phyloP scores from a whole-genome alignment of 1,140 invertebrate genomes.

The Tyrophagus putrescentiae region DNA sequence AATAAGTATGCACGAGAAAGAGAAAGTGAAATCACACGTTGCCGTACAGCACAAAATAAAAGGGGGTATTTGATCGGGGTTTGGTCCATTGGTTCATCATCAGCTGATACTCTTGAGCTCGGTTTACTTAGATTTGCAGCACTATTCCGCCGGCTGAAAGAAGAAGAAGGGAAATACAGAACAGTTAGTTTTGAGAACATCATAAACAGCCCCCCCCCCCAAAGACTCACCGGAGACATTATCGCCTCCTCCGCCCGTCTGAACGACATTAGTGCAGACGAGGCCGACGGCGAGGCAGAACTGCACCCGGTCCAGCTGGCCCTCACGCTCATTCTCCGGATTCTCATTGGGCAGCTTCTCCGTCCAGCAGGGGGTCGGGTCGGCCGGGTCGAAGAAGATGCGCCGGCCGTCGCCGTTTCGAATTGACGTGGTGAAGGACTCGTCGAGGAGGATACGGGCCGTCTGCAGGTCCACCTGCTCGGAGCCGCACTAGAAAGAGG shows the following conservation, averaged over 20 bases:
- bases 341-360: slow-evolving; percentile 36
- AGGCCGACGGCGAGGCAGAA: slow-evolving; percentile 69
- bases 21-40: too few species aligned
- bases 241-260: slow-evolving; percentile 72
- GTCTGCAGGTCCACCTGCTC: slow-evolving; percentile 51
- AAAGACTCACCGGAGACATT: slow-evolving; percentile 59
- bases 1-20: too few species aligned
- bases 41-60: too few species aligned
- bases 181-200: too few species aligned
- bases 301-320: slow-evolving; percentile 37
- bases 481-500: slow-evolving; percentile 45
- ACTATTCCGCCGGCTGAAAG: slow-evolving; percentile 10
- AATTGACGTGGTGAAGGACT: slow-evolving; percentile 59
- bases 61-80: too few species aligned
- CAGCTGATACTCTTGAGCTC: too few species aligned
- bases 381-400: slow-evolving; percentile 44
- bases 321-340: slow-evolving; percentile 22
- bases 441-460: slow-evolving; percentile 55
- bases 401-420: slow-evolving; percentile 35
- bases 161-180: neutral
- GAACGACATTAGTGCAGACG: slow-evolving; percentile 61
- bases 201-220: too few species aligned
- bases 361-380: slow-evolving; percentile 65
- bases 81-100: too few species aligned
- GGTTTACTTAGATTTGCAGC: slow-evolving; percentile 16